Percentiles rank a stretch among this genome's conserved stretches.
These are phyloP conservation scores for Drosophila pseudotakahashii DNA, from an alignment of 2,888 invertebrate genomes.

Conservation along the genomic window DNA sequence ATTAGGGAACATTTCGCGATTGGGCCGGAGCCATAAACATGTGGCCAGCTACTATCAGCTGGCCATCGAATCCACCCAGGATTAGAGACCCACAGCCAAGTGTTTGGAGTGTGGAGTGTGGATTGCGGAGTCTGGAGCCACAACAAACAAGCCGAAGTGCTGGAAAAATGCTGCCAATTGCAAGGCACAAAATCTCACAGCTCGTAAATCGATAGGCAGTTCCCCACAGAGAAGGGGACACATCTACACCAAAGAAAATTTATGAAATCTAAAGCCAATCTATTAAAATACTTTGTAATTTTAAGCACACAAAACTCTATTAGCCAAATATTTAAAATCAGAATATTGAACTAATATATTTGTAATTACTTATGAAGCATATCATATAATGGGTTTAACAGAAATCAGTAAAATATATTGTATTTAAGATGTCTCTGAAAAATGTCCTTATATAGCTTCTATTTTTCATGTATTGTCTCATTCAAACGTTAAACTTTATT, in stretches of 20 bases:
- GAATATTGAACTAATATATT: too few species aligned
- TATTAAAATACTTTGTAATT: not conserved
- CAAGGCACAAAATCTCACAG: slow-evolving; percentile 71
- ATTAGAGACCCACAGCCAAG: slow-evolving; percentile 14
- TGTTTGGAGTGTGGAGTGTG: slow-evolving; percentile 1
- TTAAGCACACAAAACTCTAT: not conserved
- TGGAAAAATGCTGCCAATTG: slow-evolving; percentile 49
- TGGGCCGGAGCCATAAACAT: slow-evolving; percentile 21
- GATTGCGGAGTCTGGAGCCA: slow-evolving; percentile 1
- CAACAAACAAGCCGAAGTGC: slow-evolving; percentile 29
- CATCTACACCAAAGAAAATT: not conserved
- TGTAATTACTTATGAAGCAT: too few species aligned
- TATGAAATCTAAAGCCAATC: not conserved
- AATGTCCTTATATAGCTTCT: too few species aligned
- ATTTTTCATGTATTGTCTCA: too few species aligned
- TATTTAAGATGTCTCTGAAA: too few species aligned
- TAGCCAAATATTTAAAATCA: too few species aligned
- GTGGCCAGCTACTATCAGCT: slow-evolving; percentile 46
- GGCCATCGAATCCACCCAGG: slow-evolving; percentile 57
- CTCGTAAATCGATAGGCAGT: slow-evolving; percentile 67
- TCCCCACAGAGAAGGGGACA: slow-evolving; percentile 29
- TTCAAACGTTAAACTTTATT: too few species aligned
- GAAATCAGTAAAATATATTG: too few species aligned
- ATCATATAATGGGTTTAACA: too few species aligned
- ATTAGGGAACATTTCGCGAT: slow-evolving; percentile 27